Base-by-base conservation (phyloP, 2,888 invertebrate genomes). In the Tetrapedia diversipes region DNA sequence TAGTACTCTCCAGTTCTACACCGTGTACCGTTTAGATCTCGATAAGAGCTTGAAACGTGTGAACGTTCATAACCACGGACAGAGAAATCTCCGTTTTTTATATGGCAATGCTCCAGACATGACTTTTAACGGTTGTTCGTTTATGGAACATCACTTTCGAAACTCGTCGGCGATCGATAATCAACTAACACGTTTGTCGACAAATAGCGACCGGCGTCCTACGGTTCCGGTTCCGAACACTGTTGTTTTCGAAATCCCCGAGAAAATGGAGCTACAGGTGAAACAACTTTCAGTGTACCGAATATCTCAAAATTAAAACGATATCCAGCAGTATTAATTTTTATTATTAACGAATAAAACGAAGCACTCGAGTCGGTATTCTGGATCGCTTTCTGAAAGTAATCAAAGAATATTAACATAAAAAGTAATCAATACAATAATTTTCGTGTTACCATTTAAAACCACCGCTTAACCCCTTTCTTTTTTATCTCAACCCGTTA, bases 81-180 rank as follows among this genome's bases (percentile, higher is more conserved):
- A 29, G 64, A 60, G 71, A 77, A 68, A 68, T 47, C 29, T 57
- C 47, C 4, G 16, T 43, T 22, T 19, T 53, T 70, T 77, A n/a
- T n/a, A 63, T n/a, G 10, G 43, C 34, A 6, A n/a, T 11, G 45
- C 34, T 32, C 45, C 37, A 43, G 24, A 24, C 49, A 43, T 29
- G 41, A 61, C 34, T 68, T 19, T 64, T 54, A 74, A 39, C 65
- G 63, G 53, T 51, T 63, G 37, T 73, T 60, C 65, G 49, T 64
- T 77, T 68, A 67, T 68, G 45, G 78, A 54, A 60, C 54, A 34
- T 66, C 67, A 49, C 80, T 80, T 80, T 80, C 80, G 80, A 80
- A 80, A 59, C 61, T 80, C 61, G 68, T 65, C 32, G 71, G 8
- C 16, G 54, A 74, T 70, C 79, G 80, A 72, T 80, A 80, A 80